These are phyloP conservation scores for Fringilla coelebs DNA, from an alignment of 2,797 vertebrate genomes.

Conservation along the genomic window DNA sequence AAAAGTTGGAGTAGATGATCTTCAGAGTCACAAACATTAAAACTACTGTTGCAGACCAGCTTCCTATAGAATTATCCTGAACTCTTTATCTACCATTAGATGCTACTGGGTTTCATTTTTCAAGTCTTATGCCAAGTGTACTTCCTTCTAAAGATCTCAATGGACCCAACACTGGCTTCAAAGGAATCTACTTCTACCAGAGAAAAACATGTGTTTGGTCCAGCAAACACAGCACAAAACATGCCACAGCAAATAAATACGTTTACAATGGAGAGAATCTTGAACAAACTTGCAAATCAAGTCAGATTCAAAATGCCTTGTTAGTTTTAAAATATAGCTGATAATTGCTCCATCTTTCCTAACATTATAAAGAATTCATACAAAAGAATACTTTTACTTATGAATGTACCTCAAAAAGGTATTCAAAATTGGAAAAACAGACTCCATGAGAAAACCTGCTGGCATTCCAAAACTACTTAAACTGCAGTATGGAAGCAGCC, in stretches of 20 bases:
- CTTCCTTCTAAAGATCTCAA: not conserved
- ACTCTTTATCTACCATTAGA: not conserved
- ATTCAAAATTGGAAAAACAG: not conserved
- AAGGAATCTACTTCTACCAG: not conserved
- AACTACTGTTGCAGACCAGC: not conserved
- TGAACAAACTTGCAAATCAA: not conserved
- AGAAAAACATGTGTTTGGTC: not conserved
- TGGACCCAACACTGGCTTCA: not conserved
- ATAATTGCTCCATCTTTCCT: not conserved
- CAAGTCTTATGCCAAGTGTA: not conserved
- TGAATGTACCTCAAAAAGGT: not conserved
- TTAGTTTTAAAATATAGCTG: not conserved
- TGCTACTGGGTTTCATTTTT: not conserved
- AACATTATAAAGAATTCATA: not conserved
- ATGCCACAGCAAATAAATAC: not conserved
- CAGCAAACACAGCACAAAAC: not conserved
- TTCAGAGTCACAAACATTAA: not conserved
- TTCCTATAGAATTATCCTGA: not conserved
- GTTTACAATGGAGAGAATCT: not conserved
- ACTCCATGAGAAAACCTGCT: not conserved
- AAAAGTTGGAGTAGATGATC: not conserved
- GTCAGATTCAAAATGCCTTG: not conserved
- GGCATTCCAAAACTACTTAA: not conserved
- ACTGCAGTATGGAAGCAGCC: not conserved
- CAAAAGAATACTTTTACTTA: not conserved